Conservation (phyloP, 2,113 vertebrate genomes). For the Stigmatopora nigra region DNA sequence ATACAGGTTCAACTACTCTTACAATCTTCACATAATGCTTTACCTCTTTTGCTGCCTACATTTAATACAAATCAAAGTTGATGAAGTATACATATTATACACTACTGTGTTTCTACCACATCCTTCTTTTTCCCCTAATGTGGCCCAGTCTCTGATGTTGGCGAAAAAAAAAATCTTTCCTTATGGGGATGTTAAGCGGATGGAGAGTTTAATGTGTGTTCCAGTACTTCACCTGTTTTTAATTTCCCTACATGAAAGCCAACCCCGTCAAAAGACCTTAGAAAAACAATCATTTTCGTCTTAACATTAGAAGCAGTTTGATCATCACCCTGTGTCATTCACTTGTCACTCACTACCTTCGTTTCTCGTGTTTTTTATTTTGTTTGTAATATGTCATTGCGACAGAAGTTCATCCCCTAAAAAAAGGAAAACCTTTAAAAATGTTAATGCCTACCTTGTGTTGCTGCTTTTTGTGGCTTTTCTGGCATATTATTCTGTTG, state of each 20-base stretch:
- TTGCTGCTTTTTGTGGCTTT: slow-evolving; percentile 16
- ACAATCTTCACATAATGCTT: neutral
- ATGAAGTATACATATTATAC: slow-evolving; percentile 13
- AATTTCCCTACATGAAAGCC: slow-evolving; percentile 97
- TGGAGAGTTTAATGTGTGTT: slow-evolving; percentile 79
- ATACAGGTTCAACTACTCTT: neutral
- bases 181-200: slow-evolving; percentile 74
- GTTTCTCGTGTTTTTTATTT: slow-evolving; percentile 7
- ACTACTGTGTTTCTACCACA: slow-evolving; percentile 66
- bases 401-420: slow-evolving; percentile 63
- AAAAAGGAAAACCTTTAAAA: slow-evolving; percentile 45
- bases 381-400: slow-evolving; percentile 31
- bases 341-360: neutral
- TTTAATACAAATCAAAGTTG: neutral
- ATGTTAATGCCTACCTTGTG: slow-evolving; percentile 17
- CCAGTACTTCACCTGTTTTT: slow-evolving; percentile 91
- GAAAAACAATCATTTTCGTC: slow-evolving; percentile 82
- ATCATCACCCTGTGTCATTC: slow-evolving; percentile 45
- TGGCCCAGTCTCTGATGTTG: slow-evolving; percentile 87
- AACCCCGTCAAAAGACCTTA: slow-evolving; percentile 86
- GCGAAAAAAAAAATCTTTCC: slow-evolving; percentile 75
- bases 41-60: neutral
- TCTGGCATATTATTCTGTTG: neutral
- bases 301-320: slow-evolving; percentile 74
- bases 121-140: slow-evolving; percentile 79